Percentiles rank a stretch among this genome's conserved stretches.
Evolutionary conservation across 2,113 vertebrate species (phyloP).

Genomic region (Pristiophorus japonicus): DNA sequence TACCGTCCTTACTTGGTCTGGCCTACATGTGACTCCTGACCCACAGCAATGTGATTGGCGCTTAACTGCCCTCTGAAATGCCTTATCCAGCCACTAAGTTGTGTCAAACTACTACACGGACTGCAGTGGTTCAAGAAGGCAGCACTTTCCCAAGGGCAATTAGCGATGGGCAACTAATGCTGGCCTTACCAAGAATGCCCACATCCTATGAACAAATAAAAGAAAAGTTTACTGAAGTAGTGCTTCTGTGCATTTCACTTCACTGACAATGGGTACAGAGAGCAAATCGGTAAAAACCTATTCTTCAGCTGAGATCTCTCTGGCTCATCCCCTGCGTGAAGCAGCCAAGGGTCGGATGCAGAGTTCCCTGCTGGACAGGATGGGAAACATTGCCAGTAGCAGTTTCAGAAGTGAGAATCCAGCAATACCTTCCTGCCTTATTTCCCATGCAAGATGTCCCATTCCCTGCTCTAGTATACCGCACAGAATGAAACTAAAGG

Average conservation of each 20-base stretch:
- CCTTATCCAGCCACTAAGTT: too few relatives aligned
- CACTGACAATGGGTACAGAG: neutral
- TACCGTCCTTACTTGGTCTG: too few relatives aligned
- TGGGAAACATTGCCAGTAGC: neutral
- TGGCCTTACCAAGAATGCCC: too few relatives aligned
- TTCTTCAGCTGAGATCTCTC: neutral
- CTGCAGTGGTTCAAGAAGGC: too few relatives aligned
- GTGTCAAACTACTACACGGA: too few relatives aligned
- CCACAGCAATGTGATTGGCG: too few relatives aligned
- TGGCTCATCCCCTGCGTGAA: neutral
- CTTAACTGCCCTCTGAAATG: too few relatives aligned
- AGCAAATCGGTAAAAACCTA: neutral
- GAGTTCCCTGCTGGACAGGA: neutral
- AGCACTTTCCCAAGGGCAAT: too few relatives aligned
- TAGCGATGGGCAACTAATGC: too few relatives aligned
- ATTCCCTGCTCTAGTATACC: neutral
- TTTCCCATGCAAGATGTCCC: neutral
- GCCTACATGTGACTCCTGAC: too few relatives aligned
- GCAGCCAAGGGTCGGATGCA: neutral
- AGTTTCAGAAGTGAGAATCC: neutral
- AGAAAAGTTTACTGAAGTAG: too few relatives aligned
- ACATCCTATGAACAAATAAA: too few relatives aligned
- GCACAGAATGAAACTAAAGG: neutral
- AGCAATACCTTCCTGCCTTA: neutral
- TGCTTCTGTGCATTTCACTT: neutral